Conservation (phyloP, 2,888 invertebrate species). For the Oegoconia quadripuncta region DNA sequence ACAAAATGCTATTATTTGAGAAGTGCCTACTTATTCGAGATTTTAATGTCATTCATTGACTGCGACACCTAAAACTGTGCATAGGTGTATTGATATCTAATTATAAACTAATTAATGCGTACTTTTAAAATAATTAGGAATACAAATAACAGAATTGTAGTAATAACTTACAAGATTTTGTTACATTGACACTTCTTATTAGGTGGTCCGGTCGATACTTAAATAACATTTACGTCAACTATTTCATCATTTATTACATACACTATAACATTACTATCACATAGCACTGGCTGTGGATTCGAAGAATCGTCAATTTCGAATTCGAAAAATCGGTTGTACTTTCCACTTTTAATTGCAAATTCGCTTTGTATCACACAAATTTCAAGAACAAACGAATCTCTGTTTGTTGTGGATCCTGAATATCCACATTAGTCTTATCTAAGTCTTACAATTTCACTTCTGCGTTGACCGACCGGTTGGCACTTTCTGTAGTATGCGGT, state of each 20-base stretch:
- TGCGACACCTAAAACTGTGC: too few species aligned
- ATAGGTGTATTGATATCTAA: too few species aligned
- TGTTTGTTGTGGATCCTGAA: too few species aligned
- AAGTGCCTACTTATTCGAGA: constrained; percentile 18
- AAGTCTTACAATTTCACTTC: constrained; percentile 50
- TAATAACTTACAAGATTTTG: neutral
- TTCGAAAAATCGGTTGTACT: constrained; percentile 28
- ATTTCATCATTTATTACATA: neutral
- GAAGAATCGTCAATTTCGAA: constrained; percentile 42
- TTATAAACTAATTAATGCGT: too few species aligned
- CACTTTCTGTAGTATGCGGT: constrained; percentile 45
- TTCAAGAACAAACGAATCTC: neutral
- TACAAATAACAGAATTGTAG: constrained; percentile 6
- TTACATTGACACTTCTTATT: neutral
- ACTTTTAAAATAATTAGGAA: too few species aligned
- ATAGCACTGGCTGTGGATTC: constrained; percentile 61
- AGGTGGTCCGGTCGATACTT: neutral
- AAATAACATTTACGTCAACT: neutral
- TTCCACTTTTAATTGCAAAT: constrained; percentile 9
- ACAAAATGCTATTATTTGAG: constrained; percentile 26
- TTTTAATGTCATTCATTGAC: too few species aligned
- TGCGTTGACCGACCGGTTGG: constrained; percentile 47
- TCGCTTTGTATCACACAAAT: neutral
- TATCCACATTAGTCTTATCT: too few species aligned
- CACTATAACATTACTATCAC: constrained; percentile 49